Conservation (phyloP, 2,797 vertebrate species). For the Gouania willdenowi region DNA sequence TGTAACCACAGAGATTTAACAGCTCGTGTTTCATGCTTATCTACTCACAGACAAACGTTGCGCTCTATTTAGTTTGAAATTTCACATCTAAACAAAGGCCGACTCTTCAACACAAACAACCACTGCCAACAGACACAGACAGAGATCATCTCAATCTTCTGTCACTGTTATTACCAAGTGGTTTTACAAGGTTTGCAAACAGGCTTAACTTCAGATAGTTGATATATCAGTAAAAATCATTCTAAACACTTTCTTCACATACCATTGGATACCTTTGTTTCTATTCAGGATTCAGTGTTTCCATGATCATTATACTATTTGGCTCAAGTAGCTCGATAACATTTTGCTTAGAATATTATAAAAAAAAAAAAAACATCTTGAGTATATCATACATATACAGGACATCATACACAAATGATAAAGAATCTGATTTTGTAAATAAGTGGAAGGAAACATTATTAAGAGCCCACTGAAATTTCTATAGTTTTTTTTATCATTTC, state of each 20-base stretch:
- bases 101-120: constrained; percentile 29
- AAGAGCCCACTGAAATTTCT: too few relatives aligned
- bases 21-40: constrained; percentile 13
- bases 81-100: constrained; percentile 26
- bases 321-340: too few relatives aligned
- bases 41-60: background rate
- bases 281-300: too few relatives aligned
- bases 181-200: constrained; percentile 58
- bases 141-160: constrained; percentile 20
- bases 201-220: constrained; percentile 43
- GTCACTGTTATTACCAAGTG: constrained; percentile 47
- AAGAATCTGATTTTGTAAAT: too few relatives aligned
- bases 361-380: too few relatives aligned
- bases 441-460: too few relatives aligned
- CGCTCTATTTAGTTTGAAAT: constrained; percentile 21
- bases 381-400: too few relatives aligned
- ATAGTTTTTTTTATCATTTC: too few relatives aligned
- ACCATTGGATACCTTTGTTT: constrained; percentile 19
- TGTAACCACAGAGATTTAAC: constrained; percentile 1
- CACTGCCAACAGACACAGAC: constrained; percentile 35
- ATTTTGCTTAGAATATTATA: too few relatives aligned
- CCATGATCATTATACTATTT: too few relatives aligned
- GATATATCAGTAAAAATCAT: constrained; percentile 45
- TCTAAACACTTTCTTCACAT: constrained; percentile 36
- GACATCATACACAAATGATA: too few relatives aligned